phyloP scores from a whole-genome alignment of 2,888 invertebrate genomes.

The Plutella xylostella region DNA sequence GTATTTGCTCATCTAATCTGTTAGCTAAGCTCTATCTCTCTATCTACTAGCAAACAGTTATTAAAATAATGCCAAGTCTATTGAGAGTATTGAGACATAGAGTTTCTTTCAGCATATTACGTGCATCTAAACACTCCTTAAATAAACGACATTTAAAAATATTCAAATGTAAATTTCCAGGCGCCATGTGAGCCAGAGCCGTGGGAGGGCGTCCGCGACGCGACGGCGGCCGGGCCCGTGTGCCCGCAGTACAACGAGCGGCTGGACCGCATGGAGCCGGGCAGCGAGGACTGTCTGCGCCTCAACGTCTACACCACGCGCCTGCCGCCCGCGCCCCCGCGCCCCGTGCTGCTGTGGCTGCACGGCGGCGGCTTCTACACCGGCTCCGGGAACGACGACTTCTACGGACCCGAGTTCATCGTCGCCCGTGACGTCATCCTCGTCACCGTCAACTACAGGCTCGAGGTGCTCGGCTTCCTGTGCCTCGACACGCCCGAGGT shows the following conservation, averaged over 20 bases:
- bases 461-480: conserved; percentile 59
- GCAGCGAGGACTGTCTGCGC: conserved; percentile 75
- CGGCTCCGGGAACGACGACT: conserved; percentile 59
- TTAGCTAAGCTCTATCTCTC: no score
- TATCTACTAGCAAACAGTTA: no score
- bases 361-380: conserved; percentile 64
- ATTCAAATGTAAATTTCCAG: no score
- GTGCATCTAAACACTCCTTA: no score
- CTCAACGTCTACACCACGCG: conserved; percentile 74
- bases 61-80: no score
- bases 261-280: conserved; percentile 56
- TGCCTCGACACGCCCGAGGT: conserved; percentile 56
- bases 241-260: conserved; percentile 62
- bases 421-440: conserved; percentile 49
- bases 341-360: conserved; percentile 62
- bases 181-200: conserved; percentile 49
- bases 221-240: conserved; percentile 46
- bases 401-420: conserved; percentile 60
- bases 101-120: no score
- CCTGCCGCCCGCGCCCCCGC: conserved; percentile 23
- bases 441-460: conserved; percentile 59
- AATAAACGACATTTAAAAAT: no score
- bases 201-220: conserved; percentile 49
- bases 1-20: no score
- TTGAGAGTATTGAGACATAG: no score